Conservation (phyloP, 1,140 invertebrate genomes). For the Lanistes nyassanus region DNA sequence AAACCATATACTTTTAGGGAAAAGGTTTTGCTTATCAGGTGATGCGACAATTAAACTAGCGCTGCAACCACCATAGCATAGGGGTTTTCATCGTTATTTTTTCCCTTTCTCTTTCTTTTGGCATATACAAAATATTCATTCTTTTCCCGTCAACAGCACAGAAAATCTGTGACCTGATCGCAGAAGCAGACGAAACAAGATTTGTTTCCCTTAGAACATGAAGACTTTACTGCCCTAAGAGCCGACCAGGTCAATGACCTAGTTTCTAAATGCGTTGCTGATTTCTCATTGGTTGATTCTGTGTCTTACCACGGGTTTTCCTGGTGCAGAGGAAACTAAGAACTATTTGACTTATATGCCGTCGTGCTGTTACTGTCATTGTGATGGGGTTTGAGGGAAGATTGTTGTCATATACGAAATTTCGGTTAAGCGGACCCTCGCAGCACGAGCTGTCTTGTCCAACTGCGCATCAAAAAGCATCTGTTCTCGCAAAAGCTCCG, state of each 20-base stretch:
- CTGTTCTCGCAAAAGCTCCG: neutral
- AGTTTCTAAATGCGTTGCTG: neutral
- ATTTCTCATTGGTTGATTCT: slow-evolving; percentile 6
- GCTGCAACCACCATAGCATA: too few relatives aligned
- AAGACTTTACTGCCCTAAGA: neutral
- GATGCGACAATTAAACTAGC: too few relatives aligned
- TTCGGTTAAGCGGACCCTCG: too few relatives aligned
- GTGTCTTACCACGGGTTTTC: neutral
- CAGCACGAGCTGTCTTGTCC: neutral
- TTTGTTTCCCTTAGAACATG: neutral
- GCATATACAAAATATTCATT: too few relatives aligned
- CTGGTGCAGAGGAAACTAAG: neutral
- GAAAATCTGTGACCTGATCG: too few relatives aligned
- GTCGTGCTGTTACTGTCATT: neutral
- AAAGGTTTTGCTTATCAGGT: too few relatives aligned
- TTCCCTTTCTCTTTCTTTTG: too few relatives aligned
- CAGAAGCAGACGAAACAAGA: slow-evolving; percentile 3
- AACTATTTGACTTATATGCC: neutral
- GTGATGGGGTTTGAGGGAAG: neutral
- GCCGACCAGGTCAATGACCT: neutral
- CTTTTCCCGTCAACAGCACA: too few relatives aligned
- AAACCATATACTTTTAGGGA: too few relatives aligned
- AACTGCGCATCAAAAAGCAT: neutral
- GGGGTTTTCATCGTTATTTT: too few relatives aligned
- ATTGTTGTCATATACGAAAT: neutral